phyloP scores from a whole-genome alignment of 2,797 vertebrate species.

The Sebastiscus albofasciatus region DNA sequence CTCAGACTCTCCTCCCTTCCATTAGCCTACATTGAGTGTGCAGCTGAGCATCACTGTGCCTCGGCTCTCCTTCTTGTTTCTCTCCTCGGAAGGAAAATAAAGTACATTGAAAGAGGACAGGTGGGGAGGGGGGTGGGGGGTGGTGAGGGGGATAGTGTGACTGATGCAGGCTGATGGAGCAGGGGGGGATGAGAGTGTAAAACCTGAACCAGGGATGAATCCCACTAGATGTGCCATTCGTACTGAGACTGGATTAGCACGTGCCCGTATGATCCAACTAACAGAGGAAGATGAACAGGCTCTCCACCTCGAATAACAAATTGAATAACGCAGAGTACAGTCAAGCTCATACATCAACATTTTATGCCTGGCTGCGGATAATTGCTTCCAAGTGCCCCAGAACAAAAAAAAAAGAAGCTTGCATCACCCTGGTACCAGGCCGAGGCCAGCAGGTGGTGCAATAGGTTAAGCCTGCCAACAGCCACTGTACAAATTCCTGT shows the following conservation, averaged over 20 bases:
- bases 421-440: background rate
- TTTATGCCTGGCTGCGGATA: background rate
- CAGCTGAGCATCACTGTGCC: conserved; percentile 87
- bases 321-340: conserved; percentile 7
- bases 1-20: conserved; percentile 83
- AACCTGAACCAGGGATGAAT: conserved; percentile 12
- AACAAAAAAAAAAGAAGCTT: background rate
- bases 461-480: conserved; percentile 32
- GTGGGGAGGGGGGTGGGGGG: background rate
- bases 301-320: conserved; percentile 10
- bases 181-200: background rate
- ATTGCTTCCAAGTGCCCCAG: conserved; percentile 4
- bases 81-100: conserved; percentile 72
- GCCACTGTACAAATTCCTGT: background rate
- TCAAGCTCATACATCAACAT: conserved; percentile 16
- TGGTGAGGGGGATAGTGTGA: background rate
- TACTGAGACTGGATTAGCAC: background rate
- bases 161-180: conserved; percentile 9
- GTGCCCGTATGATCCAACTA: background rate
- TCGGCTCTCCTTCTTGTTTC: conserved; percentile 73
- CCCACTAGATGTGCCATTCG: background rate
- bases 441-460: conserved; percentile 68
- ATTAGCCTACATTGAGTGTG: conserved; percentile 89
- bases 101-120: conserved; percentile 31
- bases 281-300: background rate